These are phyloP conservation scores for Eira barbara DNA, from an alignment of 2,113 vertebrate genomes.

Conservation along the genomic window DNA sequence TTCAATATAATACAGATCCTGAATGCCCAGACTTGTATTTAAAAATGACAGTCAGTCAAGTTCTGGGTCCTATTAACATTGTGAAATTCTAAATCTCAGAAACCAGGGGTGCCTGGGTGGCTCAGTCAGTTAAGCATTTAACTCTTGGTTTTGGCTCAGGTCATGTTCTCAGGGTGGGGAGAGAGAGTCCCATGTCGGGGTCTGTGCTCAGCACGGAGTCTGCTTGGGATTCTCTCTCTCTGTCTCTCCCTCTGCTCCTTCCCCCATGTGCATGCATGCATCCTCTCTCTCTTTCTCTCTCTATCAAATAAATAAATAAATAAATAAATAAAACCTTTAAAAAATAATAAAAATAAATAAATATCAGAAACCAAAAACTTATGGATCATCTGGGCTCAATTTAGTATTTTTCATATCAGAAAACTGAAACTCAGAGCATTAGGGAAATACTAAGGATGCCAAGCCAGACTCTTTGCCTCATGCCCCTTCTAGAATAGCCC, in stretches of 20 bases:
- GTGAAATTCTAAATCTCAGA: neutral
- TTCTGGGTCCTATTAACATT: neutral
- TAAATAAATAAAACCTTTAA: neutral
- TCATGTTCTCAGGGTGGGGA: neutral
- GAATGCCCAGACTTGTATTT: neutral
- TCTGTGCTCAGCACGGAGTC: neutral
- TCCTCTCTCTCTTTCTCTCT: no score
- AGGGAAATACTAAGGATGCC: neutral
- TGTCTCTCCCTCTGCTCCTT: neutral
- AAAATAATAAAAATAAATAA: neutral
- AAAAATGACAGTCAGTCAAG: neutral
- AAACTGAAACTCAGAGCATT: neutral
- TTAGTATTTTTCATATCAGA: neutral
- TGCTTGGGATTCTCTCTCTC: neutral
- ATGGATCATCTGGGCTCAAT: neutral
- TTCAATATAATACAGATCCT: neutral
- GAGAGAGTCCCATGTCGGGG: fast-evolving
- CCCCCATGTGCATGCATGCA: no score
- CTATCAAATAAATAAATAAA: neutral
- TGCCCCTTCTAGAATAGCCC: neutral
- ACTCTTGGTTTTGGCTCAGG: neutral
- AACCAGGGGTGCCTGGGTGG: no score
- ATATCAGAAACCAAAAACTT: neutral
- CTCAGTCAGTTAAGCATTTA: neutral
- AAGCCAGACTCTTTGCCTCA: neutral